Evolutionary conservation across 2,888 invertebrate species (phyloP).

Genomic region (Mesorhabditis spiculigera): DNA sequence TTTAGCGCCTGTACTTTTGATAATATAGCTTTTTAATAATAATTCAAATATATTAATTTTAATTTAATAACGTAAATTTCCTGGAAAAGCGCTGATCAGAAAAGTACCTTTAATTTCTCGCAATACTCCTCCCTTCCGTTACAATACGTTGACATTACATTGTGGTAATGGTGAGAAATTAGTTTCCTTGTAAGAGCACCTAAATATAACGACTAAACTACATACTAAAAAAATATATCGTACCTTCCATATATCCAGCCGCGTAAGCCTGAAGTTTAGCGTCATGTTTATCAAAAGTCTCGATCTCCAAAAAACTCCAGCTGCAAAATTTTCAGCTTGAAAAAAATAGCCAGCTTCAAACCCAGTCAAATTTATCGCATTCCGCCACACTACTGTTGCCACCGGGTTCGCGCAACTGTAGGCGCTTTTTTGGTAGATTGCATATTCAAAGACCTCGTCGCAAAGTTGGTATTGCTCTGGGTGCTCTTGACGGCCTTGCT

Average conservation of each 20-base stretch:
- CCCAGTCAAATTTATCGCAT: constrained; percentile 53
- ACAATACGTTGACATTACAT: background rate
- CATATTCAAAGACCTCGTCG: background rate
- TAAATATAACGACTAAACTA: no score
- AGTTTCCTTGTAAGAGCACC: no score
- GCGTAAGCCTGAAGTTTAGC: constrained; percentile 51
- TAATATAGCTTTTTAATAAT: no score
- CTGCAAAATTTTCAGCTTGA: constrained; percentile 10
- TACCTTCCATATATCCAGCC: constrained; percentile 53
- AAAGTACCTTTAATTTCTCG: background rate
- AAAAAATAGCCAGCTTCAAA: constrained; percentile 7
- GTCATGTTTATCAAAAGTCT: constrained; percentile 39
- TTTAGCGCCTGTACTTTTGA: no score
- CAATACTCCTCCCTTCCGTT: background rate
- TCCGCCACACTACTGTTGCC: constrained; percentile 52
- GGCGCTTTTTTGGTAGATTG: background rate
- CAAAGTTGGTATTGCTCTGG: background rate
- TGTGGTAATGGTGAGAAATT: background rate
- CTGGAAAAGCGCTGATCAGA: background rate
- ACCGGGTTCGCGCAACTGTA: constrained; percentile 39
- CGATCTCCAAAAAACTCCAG: constrained; percentile 46
- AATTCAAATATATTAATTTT: no score
- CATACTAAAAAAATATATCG: background rate
- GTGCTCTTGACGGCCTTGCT: background rate
- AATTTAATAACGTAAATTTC: no score